These are phyloP conservation scores for Parapsyche elsis DNA, from an alignment of 1,140 invertebrate genomes.

Conservation along the genomic window DNA sequence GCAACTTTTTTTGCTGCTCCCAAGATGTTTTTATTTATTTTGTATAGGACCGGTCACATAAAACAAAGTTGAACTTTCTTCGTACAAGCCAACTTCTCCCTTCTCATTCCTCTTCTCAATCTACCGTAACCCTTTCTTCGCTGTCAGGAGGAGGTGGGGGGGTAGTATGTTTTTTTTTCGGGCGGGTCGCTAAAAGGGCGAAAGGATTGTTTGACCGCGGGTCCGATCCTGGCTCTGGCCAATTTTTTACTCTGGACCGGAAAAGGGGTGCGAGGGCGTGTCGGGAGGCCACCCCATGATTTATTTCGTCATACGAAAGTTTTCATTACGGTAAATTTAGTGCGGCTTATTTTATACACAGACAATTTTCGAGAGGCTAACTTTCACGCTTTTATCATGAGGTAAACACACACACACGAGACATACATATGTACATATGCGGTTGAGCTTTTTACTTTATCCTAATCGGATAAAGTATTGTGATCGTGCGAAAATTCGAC, in stretches of 20 bases:
- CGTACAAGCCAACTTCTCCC: not conserved
- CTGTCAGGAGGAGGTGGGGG: not conserved
- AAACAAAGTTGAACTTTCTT: slow-evolving; percentile 42
- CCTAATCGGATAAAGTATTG: too few species aligned
- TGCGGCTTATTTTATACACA: slow-evolving; percentile 20
- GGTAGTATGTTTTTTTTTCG: slow-evolving; percentile 9
- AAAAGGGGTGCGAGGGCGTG: not conserved
- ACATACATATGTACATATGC: too few species aligned
- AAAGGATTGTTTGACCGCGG: slow-evolving; percentile 41
- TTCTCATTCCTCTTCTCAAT: not conserved
- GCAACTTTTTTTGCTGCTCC: slow-evolving; percentile 11
- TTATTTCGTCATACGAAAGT: slow-evolving; percentile 41
- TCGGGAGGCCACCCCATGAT: slow-evolving; percentile 1
- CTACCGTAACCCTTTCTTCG: not conserved
- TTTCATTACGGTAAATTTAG: slow-evolving; percentile 42
- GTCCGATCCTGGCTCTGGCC: slow-evolving; percentile 1
- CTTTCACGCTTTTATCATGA: not conserved
- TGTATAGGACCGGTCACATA: slow-evolving; percentile 12
- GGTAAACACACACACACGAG: not conserved
- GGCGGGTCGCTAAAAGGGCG: slow-evolving; percentile 33
- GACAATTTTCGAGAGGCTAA: slow-evolving; percentile 4
- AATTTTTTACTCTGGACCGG: slow-evolving; percentile 26
- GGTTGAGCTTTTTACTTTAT: too few species aligned
- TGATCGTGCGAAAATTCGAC: too few species aligned
- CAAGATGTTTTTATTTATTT: slow-evolving; percentile 47